Evolutionary conservation across 2,113 vertebrate genomes (phyloP), one percentile per base, ranked within the genome.

Genomic region (Salminus brasiliensis): DNA sequence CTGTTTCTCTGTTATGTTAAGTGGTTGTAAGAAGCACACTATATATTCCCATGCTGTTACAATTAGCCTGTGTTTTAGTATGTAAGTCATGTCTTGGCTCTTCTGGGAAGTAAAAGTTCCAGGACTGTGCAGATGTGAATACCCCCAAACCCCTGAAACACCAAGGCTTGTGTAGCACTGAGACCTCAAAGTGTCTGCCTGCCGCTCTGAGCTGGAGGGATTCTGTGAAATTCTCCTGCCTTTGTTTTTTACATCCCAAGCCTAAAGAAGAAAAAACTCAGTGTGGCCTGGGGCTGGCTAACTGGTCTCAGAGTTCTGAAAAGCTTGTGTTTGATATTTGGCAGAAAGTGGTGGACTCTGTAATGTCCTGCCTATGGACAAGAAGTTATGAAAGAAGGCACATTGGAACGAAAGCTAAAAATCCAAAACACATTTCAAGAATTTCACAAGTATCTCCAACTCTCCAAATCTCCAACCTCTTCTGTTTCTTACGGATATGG

Each of bases 221-320:
- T 34, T 67, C 3, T 39, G n/a, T 11, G 52, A 21, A n/a, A 67
- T 53, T 67, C 30, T 36, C 11, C 60, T 36, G 15, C 7, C n/a
- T 34, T 53, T 47, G n/a, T 53, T 76, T 53, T 66, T 76, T 39
- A 36, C 29, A 45, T 75, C 21, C 8, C 45, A 74, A 63, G 72
- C 16, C 23, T 15, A 11, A 60, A 39, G 34, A 29, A 74, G 57
- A 18, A 32, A 41, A 41, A 5, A 10, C 39, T 41, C 39, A 41
- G 39, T 41, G 39, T 68, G 41, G 30, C 23, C 47, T 41, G 15
- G 55, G 63, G 67, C 23, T 29, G 47, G 77, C 72, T 72, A 79
- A 79, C 53, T 18, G 23, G 34, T 36, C 60, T 43, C 30, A 34
- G 57, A 79, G 6, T 27, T 36, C 25, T 32, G 34, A 34, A 13